Conservation (phyloP, 1,140 invertebrate genomes). For the Brachionus koreanus region DNA sequence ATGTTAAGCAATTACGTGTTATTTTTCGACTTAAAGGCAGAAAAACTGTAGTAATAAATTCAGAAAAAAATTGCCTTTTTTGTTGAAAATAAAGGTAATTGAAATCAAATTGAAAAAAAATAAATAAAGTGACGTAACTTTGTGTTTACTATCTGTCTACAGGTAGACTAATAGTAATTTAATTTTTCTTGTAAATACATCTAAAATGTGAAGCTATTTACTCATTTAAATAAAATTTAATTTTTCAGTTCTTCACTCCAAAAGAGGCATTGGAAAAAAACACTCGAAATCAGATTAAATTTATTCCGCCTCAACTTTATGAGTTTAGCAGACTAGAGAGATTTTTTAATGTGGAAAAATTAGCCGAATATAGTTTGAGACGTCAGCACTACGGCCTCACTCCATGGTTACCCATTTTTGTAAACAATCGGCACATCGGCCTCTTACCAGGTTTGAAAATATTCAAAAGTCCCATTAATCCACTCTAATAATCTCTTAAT, state of each 20-base stretch:
- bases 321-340: conserved; percentile 14
- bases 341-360: not conserved
- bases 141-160: not conserved
- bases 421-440: not conserved
- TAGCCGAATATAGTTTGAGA: conserved; percentile 1
- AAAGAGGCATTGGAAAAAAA: conserved; percentile 6
- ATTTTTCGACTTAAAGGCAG: not conserved
- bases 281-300: not conserved
- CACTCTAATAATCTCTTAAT: not conserved
- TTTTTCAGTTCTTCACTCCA: conserved; percentile 28
- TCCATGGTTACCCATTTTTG: conserved; percentile 39
- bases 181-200: not conserved
- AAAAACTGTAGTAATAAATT: not conserved
- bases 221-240: not conserved
- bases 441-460: conserved; percentile 19
- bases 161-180: not conserved
- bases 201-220: not conserved
- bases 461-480: not conserved
- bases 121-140: not conserved
- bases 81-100: not conserved
- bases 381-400: not conserved
- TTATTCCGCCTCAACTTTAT: conserved; percentile 37
- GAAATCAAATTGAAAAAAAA: not conserved
- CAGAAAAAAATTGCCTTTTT: not conserved
- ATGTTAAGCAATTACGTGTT: not conserved